These are phyloP conservation scores for Polydesmus complanatus DNA, from an alignment of 2,888 invertebrate species.

Conservation along the genomic window DNA sequence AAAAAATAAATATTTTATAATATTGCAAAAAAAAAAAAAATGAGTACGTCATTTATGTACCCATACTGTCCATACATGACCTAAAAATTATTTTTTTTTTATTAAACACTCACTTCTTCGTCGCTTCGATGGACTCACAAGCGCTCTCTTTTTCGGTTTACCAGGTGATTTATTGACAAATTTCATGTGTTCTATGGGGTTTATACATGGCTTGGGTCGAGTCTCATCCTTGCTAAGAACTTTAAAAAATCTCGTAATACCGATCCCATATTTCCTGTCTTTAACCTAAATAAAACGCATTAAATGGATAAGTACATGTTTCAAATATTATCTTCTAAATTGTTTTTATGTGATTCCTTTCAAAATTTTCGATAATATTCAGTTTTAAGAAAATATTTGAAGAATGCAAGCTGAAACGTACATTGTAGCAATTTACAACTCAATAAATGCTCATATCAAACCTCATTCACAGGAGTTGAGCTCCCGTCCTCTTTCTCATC, in stretches of 20 bases:
- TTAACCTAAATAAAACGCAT: background rate
- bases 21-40: too few relatives aligned
- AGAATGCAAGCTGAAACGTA: too few relatives aligned
- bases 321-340: background rate
- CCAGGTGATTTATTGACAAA: background rate
- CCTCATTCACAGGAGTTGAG: background rate
- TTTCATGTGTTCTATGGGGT: background rate
- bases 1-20: too few relatives aligned
- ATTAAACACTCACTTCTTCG: background rate
- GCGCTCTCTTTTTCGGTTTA: background rate
- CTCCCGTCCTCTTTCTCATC: background rate
- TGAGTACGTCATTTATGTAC: too few relatives aligned
- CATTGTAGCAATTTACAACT: too few relatives aligned
- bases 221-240: background rate
- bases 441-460: too few relatives aligned
- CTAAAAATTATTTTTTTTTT: too few relatives aligned
- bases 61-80: too few relatives aligned
- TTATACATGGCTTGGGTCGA: background rate
- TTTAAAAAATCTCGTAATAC: background rate
- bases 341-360: too few relatives aligned
- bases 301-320: background rate
- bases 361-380: too few relatives aligned
- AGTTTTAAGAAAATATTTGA: too few relatives aligned
- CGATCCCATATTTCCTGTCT: background rate
- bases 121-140: background rate